A percentile compares a stretch with the other conserved stretches of the same genome.
These are phyloP conservation scores for Phyllopteryx taeniolatus DNA, from an alignment of 2,113 vertebrate genomes.

Conservation along the genomic window DNA sequence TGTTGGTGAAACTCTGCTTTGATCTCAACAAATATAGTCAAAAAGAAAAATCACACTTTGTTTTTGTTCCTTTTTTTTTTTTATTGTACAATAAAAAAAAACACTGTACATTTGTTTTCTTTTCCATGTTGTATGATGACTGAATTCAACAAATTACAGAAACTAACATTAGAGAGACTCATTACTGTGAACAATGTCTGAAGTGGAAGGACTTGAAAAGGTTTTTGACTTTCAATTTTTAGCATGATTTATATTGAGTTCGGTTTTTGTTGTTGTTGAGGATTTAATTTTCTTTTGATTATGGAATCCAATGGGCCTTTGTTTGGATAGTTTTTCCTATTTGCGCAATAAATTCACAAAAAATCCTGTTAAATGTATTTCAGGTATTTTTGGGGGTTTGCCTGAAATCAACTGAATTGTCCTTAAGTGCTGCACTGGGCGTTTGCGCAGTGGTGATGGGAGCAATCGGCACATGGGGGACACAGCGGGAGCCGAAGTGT, in stretches of 20 bases:
- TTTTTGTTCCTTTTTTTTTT: slow-evolving; percentile 36
- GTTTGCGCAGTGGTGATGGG: slow-evolving; percentile 9
- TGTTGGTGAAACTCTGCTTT: neutral
- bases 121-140: neutral
- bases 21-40: neutral
- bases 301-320: neutral
- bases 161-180: slow-evolving; percentile 32
- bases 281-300: neutral
- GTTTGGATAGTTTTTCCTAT: neutral
- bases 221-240: neutral
- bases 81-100: slow-evolving; percentile 71
- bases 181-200: neutral
- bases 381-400: slow-evolving; percentile 45
- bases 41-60: neutral
- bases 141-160: neutral
- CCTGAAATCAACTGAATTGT: slow-evolving; percentile 44
- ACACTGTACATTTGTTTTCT: neutral
- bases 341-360: neutral
- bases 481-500: slow-evolving; percentile 1
- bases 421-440: slow-evolving; percentile 30
- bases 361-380: slow-evolving; percentile 48
- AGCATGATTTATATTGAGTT: no score
- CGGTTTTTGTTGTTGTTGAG: no score
- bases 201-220: neutral
- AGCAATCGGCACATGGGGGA: slow-evolving; percentile 5